Evolutionary conservation across 2,888 invertebrate species (phyloP).

Genomic region (Leptopilina drosophilae): DNA sequence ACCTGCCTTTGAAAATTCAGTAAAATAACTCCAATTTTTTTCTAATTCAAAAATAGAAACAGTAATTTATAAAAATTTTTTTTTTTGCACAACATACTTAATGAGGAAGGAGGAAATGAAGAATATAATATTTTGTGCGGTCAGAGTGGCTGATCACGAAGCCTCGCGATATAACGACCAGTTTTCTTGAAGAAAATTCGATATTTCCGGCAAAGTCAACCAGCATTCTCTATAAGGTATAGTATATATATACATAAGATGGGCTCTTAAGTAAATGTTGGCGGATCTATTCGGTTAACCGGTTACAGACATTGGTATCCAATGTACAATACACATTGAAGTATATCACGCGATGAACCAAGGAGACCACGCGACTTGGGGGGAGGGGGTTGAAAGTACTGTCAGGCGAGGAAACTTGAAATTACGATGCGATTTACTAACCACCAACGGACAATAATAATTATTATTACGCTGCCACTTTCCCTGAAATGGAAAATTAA

Average conservation of each 20-base stretch:
- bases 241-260: constrained; percentile 38
- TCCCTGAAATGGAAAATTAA: constrained; percentile 31
- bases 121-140: constrained; percentile 3
- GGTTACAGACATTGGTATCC: constrained; percentile 57
- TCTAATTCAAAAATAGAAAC: background rate
- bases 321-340: constrained; percentile 48
- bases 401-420: constrained; percentile 18
- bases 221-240: constrained; percentile 46
- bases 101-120: background rate
- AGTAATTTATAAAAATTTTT: background rate
- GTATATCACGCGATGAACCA: constrained; percentile 62
- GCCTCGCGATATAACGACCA: constrained; percentile 47
- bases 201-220: constrained; percentile 56
- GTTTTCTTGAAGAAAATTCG: constrained; percentile 57
- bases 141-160: constrained; percentile 37
- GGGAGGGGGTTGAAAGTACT: constrained; percentile 50
- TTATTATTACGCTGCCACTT: constrained; percentile 27
- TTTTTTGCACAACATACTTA: background rate
- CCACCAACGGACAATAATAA: constrained; percentile 24
- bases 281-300: constrained; percentile 67
- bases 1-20: too few relatives aligned
- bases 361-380: constrained; percentile 59
- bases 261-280: constrained; percentile 64
- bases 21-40: background rate
- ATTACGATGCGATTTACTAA: constrained; percentile 39